Percentiles rank a stretch among this genome's conserved stretches.
These are phyloP conservation scores for Babyrousa celebensis DNA, from an alignment of 2,797 vertebrate genomes.

Conservation along the genomic window DNA sequence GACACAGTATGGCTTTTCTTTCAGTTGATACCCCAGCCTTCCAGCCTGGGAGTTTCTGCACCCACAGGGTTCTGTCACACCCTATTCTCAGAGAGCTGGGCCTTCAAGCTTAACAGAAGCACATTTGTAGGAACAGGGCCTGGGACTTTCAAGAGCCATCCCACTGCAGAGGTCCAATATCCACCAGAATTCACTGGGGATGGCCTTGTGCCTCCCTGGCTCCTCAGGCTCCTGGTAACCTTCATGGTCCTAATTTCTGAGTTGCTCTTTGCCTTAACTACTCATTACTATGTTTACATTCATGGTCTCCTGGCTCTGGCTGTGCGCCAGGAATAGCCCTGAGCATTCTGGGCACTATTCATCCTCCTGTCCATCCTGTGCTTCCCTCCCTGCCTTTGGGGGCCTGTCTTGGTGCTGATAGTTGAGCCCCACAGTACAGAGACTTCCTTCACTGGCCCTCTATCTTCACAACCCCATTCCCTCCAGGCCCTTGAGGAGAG, in stretches of 20 bases:
- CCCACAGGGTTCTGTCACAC: not conserved
- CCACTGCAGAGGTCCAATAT: not conserved
- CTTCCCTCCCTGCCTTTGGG: not conserved
- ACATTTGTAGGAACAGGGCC: not conserved
- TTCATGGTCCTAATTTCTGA: not conserved
- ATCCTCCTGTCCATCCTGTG: not conserved
- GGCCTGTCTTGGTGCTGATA: not conserved
- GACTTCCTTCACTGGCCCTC: not conserved
- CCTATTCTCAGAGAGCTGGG: not conserved
- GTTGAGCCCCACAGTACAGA: not conserved
- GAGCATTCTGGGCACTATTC: not conserved
- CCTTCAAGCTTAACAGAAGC: not conserved
- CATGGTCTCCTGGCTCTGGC: not conserved
- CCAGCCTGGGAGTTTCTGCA: not conserved
- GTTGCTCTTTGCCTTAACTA: not conserved
- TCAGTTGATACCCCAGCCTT: not conserved
- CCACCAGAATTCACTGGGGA: not conserved
- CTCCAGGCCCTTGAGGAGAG: not conserved
- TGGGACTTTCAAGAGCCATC: not conserved
- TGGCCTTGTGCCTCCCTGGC: not conserved
- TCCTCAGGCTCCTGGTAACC: not conserved
- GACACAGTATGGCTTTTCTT: not conserved
- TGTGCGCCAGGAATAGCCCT: not conserved
- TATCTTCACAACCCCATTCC: not conserved
- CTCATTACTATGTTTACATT: no score